phyloP scores from a whole-genome alignment of 1,140 invertebrate species.

The Trichonephila clavata region DNA sequence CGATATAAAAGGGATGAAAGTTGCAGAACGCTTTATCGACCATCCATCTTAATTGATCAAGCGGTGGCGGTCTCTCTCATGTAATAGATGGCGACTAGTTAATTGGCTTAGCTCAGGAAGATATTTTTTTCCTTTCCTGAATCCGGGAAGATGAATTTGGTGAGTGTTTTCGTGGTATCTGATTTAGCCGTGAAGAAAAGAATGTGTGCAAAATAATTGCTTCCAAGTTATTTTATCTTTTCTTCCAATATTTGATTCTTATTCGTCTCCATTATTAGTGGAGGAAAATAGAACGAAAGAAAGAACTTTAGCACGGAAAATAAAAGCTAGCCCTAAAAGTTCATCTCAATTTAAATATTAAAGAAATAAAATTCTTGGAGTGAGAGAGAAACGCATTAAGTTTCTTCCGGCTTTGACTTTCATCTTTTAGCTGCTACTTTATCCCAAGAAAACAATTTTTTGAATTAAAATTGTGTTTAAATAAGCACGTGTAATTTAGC shows the following conservation, averaged over 20 bases:
- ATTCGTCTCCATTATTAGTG: neutral
- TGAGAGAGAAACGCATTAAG: neutral
- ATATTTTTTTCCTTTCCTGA: neutral
- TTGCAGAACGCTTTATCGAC: constrained; percentile 32
- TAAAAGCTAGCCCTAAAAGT: neutral
- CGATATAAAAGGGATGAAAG: constrained; percentile 30
- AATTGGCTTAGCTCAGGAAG: constrained; percentile 27
- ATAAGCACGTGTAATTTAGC: neutral
- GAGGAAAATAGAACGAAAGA: neutral
- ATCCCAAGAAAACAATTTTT: neutral
- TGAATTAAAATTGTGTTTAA: neutral
- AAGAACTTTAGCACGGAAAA: neutral
- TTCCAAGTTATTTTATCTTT: constrained; percentile 25
- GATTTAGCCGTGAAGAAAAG: constrained; percentile 29
- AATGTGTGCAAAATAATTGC: constrained; percentile 44
- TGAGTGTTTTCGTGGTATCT: constrained; percentile 39
- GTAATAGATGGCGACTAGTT: constrained; percentile 47
- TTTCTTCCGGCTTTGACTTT: neutral
- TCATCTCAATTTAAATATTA: too few species aligned
- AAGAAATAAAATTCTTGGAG: neutral
- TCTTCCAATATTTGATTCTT: constrained; percentile 34
- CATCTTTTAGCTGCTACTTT: neutral
- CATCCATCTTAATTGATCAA: constrained; percentile 51
- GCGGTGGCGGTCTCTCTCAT: constrained; percentile 17
- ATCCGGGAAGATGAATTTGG: constrained; percentile 22